Conservation (phyloP, 2,797 vertebrate species). For the Catharus ustulatus region DNA sequence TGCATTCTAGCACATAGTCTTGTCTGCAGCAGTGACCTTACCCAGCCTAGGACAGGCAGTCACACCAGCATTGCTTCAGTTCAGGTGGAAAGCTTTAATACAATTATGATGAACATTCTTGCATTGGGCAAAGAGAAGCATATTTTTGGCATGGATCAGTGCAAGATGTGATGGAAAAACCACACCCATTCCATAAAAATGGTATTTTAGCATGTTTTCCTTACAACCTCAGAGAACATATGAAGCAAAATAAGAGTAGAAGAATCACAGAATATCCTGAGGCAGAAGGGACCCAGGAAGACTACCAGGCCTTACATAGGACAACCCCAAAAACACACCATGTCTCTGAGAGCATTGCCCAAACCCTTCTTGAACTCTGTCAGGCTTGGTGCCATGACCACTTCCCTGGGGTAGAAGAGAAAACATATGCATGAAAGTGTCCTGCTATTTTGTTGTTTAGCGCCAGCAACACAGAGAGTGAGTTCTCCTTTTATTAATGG, state of each 20-base stretch:
- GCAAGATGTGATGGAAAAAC: not conserved
- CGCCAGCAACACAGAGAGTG: not conserved
- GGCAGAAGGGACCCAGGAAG: not conserved
- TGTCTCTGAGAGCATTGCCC: not conserved
- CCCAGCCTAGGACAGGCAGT: not conserved
- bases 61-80: not conserved
- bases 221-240: not conserved
- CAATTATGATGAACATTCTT: not conserved
- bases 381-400: not conserved
- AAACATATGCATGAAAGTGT: not conserved
- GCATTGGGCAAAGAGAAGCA: not conserved
- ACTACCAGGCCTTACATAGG: not conserved
- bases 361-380: not conserved
- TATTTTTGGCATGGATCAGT: not conserved
- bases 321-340: not conserved
- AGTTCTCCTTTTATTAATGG: not conserved
- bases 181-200: not conserved
- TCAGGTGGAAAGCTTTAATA: not conserved
- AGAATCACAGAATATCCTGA: not conserved
- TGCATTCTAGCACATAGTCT: not conserved
- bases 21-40: not conserved
- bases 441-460: not conserved
- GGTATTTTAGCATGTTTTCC: not conserved
- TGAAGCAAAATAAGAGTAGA: not conserved
- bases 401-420: not conserved